These are phyloP conservation scores for Apus apus DNA, from an alignment of 2,113 vertebrate species.

Conservation along the genomic window DNA sequence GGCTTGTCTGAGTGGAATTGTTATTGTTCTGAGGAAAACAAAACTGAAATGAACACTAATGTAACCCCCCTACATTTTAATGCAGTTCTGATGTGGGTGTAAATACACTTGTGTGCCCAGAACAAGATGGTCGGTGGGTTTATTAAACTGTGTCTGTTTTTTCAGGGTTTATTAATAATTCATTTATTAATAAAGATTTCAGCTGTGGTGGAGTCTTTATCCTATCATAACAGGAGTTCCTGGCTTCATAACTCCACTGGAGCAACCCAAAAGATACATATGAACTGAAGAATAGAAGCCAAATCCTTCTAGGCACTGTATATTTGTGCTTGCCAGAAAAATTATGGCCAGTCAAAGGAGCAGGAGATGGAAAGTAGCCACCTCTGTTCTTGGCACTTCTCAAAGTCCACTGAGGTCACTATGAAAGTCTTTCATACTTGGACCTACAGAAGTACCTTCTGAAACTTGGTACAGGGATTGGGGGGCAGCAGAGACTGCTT, in stretches of 20 bases:
- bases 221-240: slow-evolving; percentile 8
- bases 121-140: background rate
- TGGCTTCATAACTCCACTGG: slow-evolving; percentile 22
- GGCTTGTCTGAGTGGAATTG: background rate
- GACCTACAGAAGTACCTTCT: background rate
- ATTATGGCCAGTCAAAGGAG: background rate
- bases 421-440: background rate
- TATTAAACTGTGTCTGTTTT: background rate
- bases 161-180: slow-evolving; percentile 40
- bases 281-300: slow-evolving; percentile 34
- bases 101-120: background rate
- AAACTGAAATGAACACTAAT: background rate
- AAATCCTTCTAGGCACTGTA: slow-evolving; percentile 36
- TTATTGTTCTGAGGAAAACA: background rate
- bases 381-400: background rate
- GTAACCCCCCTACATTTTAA: background rate
- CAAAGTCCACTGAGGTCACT: slow-evolving; percentile 2
- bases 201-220: slow-evolving; percentile 7
- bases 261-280: slow-evolving; percentile 39
- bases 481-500: slow-evolving; percentile 19
- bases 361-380: slow-evolving; percentile 46
- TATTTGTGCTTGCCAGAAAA: slow-evolving; percentile 46
- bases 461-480: background rate
- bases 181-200: slow-evolving; percentile 53
- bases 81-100: background rate